Evolutionary conservation across 2,797 vertebrate genomes (phyloP), one percentile per base, ranked within the genome.

Genomic region (Eulemur coronatus): DNA sequence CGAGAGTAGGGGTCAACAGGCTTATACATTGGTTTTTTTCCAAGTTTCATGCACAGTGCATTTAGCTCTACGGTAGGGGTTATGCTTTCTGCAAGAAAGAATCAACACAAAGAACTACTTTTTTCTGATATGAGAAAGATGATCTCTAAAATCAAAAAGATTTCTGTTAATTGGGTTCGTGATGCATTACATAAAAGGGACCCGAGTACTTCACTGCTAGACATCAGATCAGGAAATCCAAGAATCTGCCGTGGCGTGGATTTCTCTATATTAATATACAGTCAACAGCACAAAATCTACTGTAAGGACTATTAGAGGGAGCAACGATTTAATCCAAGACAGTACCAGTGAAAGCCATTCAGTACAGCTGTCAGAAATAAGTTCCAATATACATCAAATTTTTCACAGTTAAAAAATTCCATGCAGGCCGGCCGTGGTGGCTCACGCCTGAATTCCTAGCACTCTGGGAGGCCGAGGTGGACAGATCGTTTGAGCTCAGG

Each of bases 21-120:
- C 98, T 99, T 99, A 98, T 99, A 99, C 98, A 99, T 98, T 65
- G 99, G 99, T 98, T 99, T 99, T 99, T 99, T 99, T 92, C 99
- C 99, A 98, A 99, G 99, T 98, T 99, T 99, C 99, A 99, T 99
- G 99, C 99, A 99, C 97, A 99, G 99, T 82, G 99, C 99, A 97
- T 99, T 99, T 97, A 99, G 98, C 98, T 99, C 99, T 99, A 99
- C 99, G 35, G 99, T 99, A 98, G 99, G 99, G 48, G 99, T 99
- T 98, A 99, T 98, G 78, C 99, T 99, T 98, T 99, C 99, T 99
- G 94, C 69, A 98, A 98, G 38, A 97, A 28, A 97, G 43, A 97
- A 97, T 61, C 91, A 96, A 97, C 70, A 96, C 22, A 92, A 94
- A 79, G 46, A 90, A 88, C 12, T 59, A 59, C 6, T 52, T 65